A percentile compares a stretch with the other conserved stretches of the same genome.
These are phyloP conservation scores for Drosophila simulans DNA, from an alignment of 1,140 invertebrate species.

Conservation along the genomic window DNA sequence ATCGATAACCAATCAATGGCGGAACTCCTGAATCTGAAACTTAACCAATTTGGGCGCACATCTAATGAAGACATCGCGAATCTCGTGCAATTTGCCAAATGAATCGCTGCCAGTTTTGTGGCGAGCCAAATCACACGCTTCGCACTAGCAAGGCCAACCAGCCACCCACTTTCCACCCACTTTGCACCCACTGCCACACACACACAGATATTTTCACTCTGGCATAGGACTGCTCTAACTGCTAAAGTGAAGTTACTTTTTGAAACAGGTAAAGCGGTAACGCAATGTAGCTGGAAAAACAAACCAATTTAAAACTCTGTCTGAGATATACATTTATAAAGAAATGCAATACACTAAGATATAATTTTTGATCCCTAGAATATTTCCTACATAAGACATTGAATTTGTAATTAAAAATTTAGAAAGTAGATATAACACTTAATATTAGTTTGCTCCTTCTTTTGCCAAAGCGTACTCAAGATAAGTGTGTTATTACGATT, in stretches of 20 bases:
- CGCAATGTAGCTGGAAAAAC: not conserved
- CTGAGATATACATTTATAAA: not conserved
- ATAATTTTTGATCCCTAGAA: not conserved
- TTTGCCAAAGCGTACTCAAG: too few relatives aligned
- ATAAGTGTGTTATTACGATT: not conserved
- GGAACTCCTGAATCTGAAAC: not conserved
- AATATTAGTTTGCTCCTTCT: too few relatives aligned
- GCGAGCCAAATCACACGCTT: conserved; percentile 12
- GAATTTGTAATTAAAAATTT: not conserved
- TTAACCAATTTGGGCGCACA: conserved; percentile 1
- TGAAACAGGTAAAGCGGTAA: conserved; percentile 22
- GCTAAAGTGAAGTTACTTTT: conserved; percentile 32
- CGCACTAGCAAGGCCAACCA: not conserved
- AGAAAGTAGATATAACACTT: not conserved
- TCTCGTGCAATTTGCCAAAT: conserved; percentile 54
- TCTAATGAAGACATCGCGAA: conserved; percentile 34
- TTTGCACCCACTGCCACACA: not conserved
- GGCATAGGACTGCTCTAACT: conserved; percentile 3
- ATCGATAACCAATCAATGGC: conserved; percentile 29
- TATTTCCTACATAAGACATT: too few relatives aligned
- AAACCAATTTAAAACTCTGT: not conserved
- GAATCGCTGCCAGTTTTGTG: conserved; percentile 46
- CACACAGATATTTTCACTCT: conserved; percentile 1
- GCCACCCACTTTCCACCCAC: not conserved
- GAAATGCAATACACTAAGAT: not conserved